Conservation (phyloP, 2,797 vertebrate species). For the Halcyon chelicuti region DNA sequence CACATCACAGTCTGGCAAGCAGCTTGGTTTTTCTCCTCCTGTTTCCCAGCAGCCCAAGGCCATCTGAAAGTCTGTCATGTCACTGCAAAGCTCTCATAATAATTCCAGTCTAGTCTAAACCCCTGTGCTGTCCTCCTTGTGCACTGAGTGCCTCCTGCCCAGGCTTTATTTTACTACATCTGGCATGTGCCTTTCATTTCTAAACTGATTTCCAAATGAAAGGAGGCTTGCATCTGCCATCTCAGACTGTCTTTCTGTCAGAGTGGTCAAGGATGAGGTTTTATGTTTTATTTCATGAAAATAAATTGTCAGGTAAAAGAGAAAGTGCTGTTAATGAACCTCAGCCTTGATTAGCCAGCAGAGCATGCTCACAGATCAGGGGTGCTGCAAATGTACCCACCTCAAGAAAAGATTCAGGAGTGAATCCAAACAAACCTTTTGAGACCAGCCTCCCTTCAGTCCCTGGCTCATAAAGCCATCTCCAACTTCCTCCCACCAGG, state of each 20-base stretch:
- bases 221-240: not conserved
- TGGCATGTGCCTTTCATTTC: not conserved
- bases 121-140: not conserved
- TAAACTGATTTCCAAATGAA: not conserved
- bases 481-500: not conserved
- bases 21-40: not conserved
- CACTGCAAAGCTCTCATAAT: not conserved
- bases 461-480: not conserved
- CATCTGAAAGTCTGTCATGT: not conserved
- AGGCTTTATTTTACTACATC: not conserved
- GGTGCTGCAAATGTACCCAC: not conserved
- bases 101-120: not conserved
- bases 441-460: not conserved
- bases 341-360: constrained; percentile 1
- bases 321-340: not conserved
- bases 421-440: not conserved
- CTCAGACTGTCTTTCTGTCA: not conserved
- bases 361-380: not conserved
- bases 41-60: not conserved
- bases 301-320: not conserved
- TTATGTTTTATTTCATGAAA: not conserved
- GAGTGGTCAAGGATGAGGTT: not conserved
- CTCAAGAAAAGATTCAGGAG: not conserved
- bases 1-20: not conserved
- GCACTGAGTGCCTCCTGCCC: not conserved